These are phyloP conservation scores for Syrista parreyssii DNA, from an alignment of 2,888 invertebrate genomes.

Conservation along the genomic window DNA sequence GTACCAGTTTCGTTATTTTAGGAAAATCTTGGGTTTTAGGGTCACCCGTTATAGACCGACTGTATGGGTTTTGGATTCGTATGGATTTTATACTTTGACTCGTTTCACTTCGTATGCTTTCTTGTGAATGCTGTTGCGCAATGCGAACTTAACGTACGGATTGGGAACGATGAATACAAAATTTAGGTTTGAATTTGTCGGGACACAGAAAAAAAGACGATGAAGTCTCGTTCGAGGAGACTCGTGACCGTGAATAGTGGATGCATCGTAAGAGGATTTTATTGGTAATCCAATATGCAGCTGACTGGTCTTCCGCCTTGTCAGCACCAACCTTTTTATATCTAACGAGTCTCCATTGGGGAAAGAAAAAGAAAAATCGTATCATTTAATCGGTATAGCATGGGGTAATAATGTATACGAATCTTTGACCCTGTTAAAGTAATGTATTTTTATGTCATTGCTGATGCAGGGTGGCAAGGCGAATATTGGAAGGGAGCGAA, in stretches of 20 bases:
- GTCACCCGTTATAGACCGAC: not conserved
- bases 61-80: no score
- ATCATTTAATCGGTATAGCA: not conserved
- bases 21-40: not conserved
- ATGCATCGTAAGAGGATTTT: slow-evolving; percentile 56
- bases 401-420: no score
- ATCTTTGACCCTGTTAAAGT: not conserved
- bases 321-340: not conserved
- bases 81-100: not conserved
- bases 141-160: not conserved
- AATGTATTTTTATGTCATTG: not conserved
- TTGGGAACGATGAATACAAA: not conserved
- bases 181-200: not conserved
- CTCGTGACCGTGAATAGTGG: slow-evolving; percentile 19
- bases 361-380: not conserved
- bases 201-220: not conserved
- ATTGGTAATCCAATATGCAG: slow-evolving; percentile 57
- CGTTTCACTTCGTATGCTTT: not conserved
- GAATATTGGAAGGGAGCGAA: not conserved
- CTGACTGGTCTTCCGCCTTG: slow-evolving; percentile 1
- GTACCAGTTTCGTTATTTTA: not conserved
- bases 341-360: not conserved
- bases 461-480: not conserved
- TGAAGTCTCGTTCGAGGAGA: not conserved
- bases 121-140: not conserved